phyloP scores from a whole-genome alignment of 2,888 invertebrate genomes.

The Baronia brevicornis region DNA sequence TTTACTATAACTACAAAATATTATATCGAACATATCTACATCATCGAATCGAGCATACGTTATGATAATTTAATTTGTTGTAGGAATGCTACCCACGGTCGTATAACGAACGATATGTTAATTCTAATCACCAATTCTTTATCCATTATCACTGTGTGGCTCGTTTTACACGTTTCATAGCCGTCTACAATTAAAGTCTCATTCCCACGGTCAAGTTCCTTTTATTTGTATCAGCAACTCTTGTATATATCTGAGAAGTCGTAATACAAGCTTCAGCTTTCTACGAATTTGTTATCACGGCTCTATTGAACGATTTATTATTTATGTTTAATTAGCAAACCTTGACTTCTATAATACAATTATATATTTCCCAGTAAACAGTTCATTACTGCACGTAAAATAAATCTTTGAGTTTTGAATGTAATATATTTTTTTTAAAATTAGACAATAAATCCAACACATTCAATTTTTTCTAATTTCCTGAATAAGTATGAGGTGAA shows the following conservation, averaged over 20 bases:
- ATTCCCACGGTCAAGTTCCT: constrained; percentile 6
- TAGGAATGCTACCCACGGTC: constrained; percentile 24
- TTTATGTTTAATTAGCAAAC: constrained; percentile 1
- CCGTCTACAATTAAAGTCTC: neutral
- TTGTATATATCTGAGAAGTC: constrained; percentile 8
- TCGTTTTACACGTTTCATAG: constrained; percentile 3
- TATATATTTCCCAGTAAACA: constrained; percentile 8
- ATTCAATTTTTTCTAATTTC: no score
- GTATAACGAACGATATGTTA: constrained; percentile 3
- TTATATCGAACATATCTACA: constrained; percentile 37
- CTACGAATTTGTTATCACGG: constrained; percentile 10
- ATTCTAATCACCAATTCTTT: constrained; percentile 8
- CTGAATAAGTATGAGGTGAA: no score
- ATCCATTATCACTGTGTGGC: constrained; percentile 1
- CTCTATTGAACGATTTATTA: no score
- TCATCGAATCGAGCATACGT: constrained; percentile 30
- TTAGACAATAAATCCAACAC: no score
- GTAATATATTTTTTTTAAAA: no score
- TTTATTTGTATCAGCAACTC: constrained; percentile 5
- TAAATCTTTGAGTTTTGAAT: no score
- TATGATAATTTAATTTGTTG: constrained; percentile 33
- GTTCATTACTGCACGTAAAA: no score
- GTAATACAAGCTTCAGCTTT: constrained; percentile 11
- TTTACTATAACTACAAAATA: constrained; percentile 36
- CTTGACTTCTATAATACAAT: no score